Evolutionary conservation across 2,888 invertebrate genomes (phyloP).

Genomic region (Heliothis peltigera): DNA sequence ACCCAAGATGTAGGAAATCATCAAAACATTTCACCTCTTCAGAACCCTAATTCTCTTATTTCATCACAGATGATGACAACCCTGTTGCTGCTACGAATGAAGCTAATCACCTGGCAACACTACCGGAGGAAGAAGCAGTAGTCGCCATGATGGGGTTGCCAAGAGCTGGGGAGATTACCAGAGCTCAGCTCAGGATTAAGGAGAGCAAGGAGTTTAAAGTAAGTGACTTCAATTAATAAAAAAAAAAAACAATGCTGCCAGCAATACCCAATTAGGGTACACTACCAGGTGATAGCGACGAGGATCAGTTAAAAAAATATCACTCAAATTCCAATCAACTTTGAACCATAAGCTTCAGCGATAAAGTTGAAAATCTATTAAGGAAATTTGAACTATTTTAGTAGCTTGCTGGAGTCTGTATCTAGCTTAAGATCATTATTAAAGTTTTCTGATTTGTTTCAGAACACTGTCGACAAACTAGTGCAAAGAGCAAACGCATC

Average conservation of each 20-base stretch:
- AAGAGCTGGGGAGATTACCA: slow-evolving; percentile 95
- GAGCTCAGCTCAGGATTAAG: slow-evolving; percentile 97
- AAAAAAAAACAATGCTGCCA: too few species aligned
- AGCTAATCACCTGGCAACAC: slow-evolving; percentile 83
- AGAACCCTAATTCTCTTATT: slow-evolving; percentile 7
- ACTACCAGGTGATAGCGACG: too few species aligned
- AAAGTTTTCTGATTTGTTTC: slow-evolving; percentile 70
- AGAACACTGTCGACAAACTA: slow-evolving; percentile 99
- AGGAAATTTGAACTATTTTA: too few species aligned
- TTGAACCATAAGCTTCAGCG: too few species aligned
- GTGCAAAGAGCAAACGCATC: slow-evolving; percentile 99
- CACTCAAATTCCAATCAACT: too few species aligned
- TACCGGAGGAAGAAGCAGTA: slow-evolving; percentile 93
- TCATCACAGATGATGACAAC: slow-evolving; percentile 77
- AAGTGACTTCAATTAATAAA: slow-evolving; percentile 37
- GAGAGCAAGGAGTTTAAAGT: slow-evolving; percentile 99
- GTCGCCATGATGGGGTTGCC: slow-evolving; percentile 97
- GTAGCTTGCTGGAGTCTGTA: too few species aligned
- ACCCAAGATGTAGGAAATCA: too few species aligned
- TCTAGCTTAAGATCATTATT: background rate
- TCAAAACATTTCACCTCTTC: background rate
- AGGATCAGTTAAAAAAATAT: too few species aligned
- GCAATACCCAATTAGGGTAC: too few species aligned
- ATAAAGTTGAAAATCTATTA: too few species aligned
- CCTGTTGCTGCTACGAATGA: slow-evolving; percentile 74